Conservation (phyloP, 2,113 vertebrate species). For the Stigmatopora argus region DNA sequence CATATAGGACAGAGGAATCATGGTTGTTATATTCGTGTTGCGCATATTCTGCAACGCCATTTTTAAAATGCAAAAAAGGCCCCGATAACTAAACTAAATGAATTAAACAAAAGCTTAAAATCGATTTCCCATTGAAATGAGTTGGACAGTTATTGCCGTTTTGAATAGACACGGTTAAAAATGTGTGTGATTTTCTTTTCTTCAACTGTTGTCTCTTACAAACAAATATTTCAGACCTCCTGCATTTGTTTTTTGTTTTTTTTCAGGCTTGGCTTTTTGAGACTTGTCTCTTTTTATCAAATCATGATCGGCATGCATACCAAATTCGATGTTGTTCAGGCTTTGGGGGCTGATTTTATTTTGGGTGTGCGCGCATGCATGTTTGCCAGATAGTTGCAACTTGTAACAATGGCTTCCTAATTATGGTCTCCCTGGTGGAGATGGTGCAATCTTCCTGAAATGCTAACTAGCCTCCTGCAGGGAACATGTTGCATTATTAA, state of each 20-base stretch:
- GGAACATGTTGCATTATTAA: slow-evolving; percentile 60
- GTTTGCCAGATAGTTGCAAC: slow-evolving; percentile 21
- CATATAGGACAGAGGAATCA: too few relatives aligned
- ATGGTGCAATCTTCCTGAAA: slow-evolving; percentile 57
- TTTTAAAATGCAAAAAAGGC: too few relatives aligned
- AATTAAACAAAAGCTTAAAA: too few relatives aligned
- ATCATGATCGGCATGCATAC: neutral
- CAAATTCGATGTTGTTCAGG: neutral
- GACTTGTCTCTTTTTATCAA: neutral
- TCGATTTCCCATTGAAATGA: too few relatives aligned
- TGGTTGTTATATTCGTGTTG: too few relatives aligned
- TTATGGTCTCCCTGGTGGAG: slow-evolving; percentile 52
- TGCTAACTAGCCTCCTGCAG: slow-evolving; percentile 58
- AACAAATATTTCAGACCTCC: neutral
- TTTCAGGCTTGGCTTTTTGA: neutral
- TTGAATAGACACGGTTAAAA: too few relatives aligned
- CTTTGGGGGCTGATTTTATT: neutral
- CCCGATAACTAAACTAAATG: too few relatives aligned
- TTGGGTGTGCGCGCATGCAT: neutral
- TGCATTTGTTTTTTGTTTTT: neutral
- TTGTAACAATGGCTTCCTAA: slow-evolving; percentile 59
- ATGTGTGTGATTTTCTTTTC: too few relatives aligned
- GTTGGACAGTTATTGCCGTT: too few relatives aligned
- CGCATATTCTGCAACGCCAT: too few relatives aligned
- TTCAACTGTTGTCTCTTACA: neutral